Evolutionary conservation across 2,888 invertebrate species (phyloP).

Genomic region (Lypha dubia): DNA sequence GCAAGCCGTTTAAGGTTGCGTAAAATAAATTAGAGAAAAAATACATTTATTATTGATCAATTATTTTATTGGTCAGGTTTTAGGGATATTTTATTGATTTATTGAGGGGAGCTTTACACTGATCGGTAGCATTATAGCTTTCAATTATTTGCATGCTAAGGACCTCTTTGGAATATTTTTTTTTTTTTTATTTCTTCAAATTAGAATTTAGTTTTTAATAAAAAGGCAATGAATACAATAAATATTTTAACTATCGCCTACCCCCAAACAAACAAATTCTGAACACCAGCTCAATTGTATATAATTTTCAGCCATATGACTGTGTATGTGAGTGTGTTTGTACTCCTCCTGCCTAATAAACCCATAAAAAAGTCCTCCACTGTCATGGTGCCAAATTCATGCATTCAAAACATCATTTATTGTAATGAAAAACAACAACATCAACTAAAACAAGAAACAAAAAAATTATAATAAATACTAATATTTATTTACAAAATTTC

Average conservation of each 20-base stretch:
- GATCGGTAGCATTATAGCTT: no score
- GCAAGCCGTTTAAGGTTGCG: neutral
- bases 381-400: conserved; percentile 62
- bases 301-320: no score
- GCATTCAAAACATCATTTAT: conserved; percentile 56
- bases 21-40: neutral
- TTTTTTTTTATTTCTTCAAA: neutral
- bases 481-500: conserved; percentile 48
- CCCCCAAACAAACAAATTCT: neutral
- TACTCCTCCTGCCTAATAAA: conserved; percentile 12
- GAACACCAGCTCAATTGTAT: neutral
- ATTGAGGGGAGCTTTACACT: no score
- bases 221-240: neutral
- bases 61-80: neutral
- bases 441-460: neutral
- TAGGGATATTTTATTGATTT: neutral
- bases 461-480: conserved; percentile 51
- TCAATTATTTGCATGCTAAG: neutral
- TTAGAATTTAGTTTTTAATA: neutral
- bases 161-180: neutral
- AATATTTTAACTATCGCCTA: neutral
- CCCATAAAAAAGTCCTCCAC: conserved; percentile 1
- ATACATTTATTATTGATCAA: neutral
- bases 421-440: conserved; percentile 38
- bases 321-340: no score